A percentile compares a stretch with the other conserved stretches of the same genome.
These are phyloP conservation scores for Calameuta pallipes DNA, from an alignment of 2,888 invertebrate genomes.

Conservation along the genomic window DNA sequence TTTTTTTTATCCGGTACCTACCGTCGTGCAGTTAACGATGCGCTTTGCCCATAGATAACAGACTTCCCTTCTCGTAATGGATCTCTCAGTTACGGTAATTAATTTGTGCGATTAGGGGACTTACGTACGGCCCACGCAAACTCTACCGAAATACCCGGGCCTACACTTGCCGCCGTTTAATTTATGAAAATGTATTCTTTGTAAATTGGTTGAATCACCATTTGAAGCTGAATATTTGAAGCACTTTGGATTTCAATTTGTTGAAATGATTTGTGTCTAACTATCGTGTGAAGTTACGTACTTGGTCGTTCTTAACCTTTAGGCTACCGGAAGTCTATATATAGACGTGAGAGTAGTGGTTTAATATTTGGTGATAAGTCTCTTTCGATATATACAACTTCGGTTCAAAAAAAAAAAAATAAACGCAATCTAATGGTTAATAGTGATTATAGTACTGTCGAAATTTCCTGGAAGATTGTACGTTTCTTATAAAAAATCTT, in stretches of 20 bases:
- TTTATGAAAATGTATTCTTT: slow-evolving; percentile 49
- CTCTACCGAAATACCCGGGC: slow-evolving; percentile 14
- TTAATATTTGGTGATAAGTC: no score
- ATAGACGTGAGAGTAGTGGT: no score
- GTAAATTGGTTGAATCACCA: slow-evolving; percentile 23
- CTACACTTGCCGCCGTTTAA: slow-evolving; percentile 23
- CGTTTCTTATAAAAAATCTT: background rate
- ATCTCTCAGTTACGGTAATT: slow-evolving; percentile 52
- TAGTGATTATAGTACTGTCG: background rate
- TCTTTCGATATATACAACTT: no score
- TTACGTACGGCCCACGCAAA: slow-evolving; percentile 15
- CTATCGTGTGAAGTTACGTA: background rate
- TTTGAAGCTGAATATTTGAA: background rate
- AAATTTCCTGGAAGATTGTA: background rate
- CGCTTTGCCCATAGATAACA: background rate
- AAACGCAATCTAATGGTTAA: no score
- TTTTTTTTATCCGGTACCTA: background rate
- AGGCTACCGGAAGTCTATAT: no score
- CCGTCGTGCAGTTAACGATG: background rate
- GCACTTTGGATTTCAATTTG: background rate
- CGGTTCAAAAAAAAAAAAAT: no score
- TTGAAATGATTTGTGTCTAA: background rate
- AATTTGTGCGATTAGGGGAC: slow-evolving; percentile 37
- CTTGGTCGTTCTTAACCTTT: background rate
- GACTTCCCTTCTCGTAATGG: slow-evolving; percentile 37